A percentile compares a stretch with the other conserved stretches of the same genome.
Evolutionary conservation across 2,113 vertebrate species (phyloP).

Genomic region (Nyctereutes procyonoides): DNA sequence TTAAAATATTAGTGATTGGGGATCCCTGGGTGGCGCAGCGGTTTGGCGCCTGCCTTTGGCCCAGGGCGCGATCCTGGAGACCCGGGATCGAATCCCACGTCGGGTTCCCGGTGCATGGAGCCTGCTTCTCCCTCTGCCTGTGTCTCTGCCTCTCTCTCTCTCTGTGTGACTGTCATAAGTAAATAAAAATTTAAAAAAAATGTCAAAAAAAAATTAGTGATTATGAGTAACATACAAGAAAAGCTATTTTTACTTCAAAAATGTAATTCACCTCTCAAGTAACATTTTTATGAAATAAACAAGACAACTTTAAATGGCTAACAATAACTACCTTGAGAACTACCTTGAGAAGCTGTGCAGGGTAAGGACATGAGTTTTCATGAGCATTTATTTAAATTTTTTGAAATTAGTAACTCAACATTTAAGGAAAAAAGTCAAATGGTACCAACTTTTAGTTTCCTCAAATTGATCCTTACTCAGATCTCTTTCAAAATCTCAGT

Average conservation of each 20-base stretch:
- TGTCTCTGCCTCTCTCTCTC: no score
- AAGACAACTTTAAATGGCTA: neutral
- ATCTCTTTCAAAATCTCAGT: slow-evolving; percentile 39
- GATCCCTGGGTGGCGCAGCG: no score
- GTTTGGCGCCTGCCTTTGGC: no score
- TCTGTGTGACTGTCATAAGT: no score
- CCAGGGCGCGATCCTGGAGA: no score
- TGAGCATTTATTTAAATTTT: slow-evolving; percentile 46
- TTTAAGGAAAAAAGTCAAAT: neutral
- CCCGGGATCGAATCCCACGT: no score
- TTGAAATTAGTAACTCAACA: slow-evolving; percentile 41
- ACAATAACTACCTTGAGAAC: neutral
- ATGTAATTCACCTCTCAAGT: neutral
- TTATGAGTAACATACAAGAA: slow-evolving; percentile 21
- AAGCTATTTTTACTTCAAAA: slow-evolving; percentile 40
- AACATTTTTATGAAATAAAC: slow-evolving; percentile 31
- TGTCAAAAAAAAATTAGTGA: neutral
- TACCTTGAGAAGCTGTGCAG: no score
- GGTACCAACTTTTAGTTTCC: slow-evolving; percentile 25
- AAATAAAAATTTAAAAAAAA: no score
- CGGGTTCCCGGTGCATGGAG: no score
- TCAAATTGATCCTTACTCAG: neutral
- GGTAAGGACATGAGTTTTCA: neutral
- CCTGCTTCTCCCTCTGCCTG: no score
- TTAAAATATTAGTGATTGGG: slow-evolving; percentile 20